Evolutionary conservation across 1,140 invertebrate species (phyloP).

Genomic region (Zaprionus vittiger): DNA sequence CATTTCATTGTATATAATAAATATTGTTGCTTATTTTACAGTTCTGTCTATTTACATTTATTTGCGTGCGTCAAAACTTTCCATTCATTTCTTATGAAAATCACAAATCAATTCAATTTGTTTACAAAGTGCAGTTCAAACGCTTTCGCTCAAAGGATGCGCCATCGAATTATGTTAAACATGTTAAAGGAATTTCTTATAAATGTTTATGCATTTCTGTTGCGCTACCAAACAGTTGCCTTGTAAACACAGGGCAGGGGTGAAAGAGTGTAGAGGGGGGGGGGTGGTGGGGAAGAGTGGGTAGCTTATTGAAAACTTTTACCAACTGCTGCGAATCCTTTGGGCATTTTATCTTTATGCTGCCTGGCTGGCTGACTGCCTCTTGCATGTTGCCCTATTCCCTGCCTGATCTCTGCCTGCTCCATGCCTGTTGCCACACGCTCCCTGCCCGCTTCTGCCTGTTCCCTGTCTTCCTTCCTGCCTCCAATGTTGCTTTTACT

Average conservation of each 20-base stretch:
- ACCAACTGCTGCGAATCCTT: constrained; percentile 70
- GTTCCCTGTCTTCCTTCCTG: neutral
- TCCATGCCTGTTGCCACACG: too few species aligned
- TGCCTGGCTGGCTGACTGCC: constrained; percentile 17
- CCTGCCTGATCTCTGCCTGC: neutral
- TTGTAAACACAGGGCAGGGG: constrained; percentile 14
- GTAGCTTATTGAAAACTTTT: constrained; percentile 77
- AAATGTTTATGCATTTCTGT: constrained; percentile 76
- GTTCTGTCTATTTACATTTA: neutral
- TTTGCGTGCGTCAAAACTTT: neutral
- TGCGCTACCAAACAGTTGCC: constrained; percentile 54
- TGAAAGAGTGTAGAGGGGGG: fast-evolving
- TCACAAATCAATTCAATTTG: neutral
- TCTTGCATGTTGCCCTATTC: neutral
- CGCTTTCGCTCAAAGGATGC: constrained; percentile 24
- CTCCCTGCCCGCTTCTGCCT: neutral
- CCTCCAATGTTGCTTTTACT: neutral
- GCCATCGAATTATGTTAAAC: constrained; percentile 71
- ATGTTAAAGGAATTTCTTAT: constrained; percentile 66
- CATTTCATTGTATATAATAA: neutral
- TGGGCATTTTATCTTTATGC: constrained; percentile 72
- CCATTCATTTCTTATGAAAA: neutral
- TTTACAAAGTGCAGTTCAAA: constrained; percentile 23
- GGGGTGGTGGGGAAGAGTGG: too few species aligned
- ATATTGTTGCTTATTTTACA: neutral